Evolutionary conservation across 64 coral and sea anemone genomes (phyloP), one percentile per base, ranked within the genome.

Genomic region (Stichodactyla helianthus): DNA sequence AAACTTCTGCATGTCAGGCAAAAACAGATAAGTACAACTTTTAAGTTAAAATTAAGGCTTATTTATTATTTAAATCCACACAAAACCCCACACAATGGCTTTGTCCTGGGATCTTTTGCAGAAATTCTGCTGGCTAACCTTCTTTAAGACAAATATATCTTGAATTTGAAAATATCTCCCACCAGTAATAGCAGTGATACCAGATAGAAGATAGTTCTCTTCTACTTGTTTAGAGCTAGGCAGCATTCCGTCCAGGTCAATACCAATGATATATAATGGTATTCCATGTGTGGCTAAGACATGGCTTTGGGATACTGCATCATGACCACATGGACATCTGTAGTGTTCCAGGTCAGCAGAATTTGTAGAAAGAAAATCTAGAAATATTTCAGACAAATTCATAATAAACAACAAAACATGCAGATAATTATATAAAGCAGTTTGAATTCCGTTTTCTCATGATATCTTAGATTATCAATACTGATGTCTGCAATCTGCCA

Each of bases 181-280:
- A 7, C 78, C 78, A 81, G 50, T 81, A 51, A 52, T 81, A 22
- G 35, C 50, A 52, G 78, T 81, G 19, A 81, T 51, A 1, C 78
- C 78, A 19, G 78, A 81, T 10, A 81, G 20, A 15, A 81, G 26
- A 16, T 81, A 22, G 52, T 81, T 81, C 19, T 81, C 78, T 20
- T 53, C 7, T 6, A 8, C 51, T 81, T 81, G 18, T 50, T 10
- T 5, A 22, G 12, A 5, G 31, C 77, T 50, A 1, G 15, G 5
- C 77, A n/a, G 62, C 28, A 0, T 50, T 79, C 17, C 13, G 8
- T 79, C 52, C 26, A 54, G 35, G 35, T 52, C 78, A 52, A 81
- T 81, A 54, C 78, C 78, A 81, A 81, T 54, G 52, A 81, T 81
- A 18, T 81, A 81, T 8, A 81, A 81, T 81, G 78, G 18, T 81